Percentiles rank a stretch among this genome's conserved stretches.
phyloP scores from a whole-genome alignment of 2,113 vertebrate species.

The Percopsis transmontana region DNA sequence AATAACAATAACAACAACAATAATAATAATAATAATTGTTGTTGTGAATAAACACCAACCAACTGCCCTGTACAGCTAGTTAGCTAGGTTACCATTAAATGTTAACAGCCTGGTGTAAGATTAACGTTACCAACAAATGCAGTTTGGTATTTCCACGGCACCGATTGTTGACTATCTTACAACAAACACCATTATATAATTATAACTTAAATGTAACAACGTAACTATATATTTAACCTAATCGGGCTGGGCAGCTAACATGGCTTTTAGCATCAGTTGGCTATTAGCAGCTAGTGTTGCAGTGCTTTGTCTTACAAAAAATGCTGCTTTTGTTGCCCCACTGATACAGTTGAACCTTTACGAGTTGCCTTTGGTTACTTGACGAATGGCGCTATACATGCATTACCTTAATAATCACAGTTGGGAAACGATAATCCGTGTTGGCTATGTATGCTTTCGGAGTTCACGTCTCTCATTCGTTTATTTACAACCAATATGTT shows the following conservation, averaged over 20 bases:
- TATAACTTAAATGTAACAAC: background rate
- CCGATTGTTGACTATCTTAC: background rate
- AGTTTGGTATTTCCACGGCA: background rate
- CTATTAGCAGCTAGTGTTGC: slow-evolving; percentile 56
- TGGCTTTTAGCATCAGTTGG: slow-evolving; percentile 62
- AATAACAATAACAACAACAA: too few species aligned
- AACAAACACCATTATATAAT: background rate
- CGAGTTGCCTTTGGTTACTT: background rate
- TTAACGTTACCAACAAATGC: background rate
- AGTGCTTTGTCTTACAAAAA: slow-evolving; percentile 61
- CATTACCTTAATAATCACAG: slow-evolving; percentile 52
- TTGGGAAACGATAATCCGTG: slow-evolving; percentile 17
- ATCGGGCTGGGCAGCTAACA: slow-evolving; percentile 13
- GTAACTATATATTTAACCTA: background rate
- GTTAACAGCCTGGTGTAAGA: background rate
- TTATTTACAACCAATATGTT: slow-evolving; percentile 79
- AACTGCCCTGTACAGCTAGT: background rate
- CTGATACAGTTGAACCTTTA: background rate
- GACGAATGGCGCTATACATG: background rate
- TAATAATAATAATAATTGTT: too few species aligned
- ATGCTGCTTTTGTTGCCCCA: background rate
- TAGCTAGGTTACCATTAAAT: background rate
- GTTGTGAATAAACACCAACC: background rate
- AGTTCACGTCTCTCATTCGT: slow-evolving; percentile 65
- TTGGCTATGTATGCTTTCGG: slow-evolving; percentile 18